These are phyloP conservation scores for Saccopteryx leptura DNA, from an alignment of 2,113 vertebrate species.

Conservation along the genomic window DNA sequence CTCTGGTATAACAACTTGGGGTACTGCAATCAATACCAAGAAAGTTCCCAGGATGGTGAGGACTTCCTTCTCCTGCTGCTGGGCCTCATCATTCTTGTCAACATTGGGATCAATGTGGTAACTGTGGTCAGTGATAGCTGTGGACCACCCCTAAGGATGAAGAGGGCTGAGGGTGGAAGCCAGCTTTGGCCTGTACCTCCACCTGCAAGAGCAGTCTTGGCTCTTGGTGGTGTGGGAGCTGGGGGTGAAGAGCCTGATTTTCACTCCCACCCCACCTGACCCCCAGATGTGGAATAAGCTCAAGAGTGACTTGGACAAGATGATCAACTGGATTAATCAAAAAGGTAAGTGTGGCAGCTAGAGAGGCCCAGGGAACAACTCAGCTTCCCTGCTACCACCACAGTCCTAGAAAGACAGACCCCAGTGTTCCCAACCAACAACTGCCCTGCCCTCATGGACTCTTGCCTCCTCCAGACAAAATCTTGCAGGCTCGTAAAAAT, in stretches of 20 bases:
- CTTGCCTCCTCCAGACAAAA: slow-evolving; percentile 45
- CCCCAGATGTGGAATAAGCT: slow-evolving; percentile 73
- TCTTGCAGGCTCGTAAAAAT: not conserved
- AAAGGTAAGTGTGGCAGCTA: slow-evolving; percentile 74
- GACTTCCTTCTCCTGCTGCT: slow-evolving; percentile 76
- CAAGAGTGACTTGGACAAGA: slow-evolving; percentile 73
- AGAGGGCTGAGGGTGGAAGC: not conserved
- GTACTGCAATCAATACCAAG: slow-evolving; percentile 61
- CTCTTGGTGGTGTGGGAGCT: not conserved
- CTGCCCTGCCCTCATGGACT: not conserved
- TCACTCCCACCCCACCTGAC: not conserved
- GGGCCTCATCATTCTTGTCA: slow-evolving; percentile 75
- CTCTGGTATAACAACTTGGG: slow-evolving; percentile 37
- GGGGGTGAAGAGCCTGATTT: not conserved
- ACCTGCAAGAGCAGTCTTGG: not conserved
- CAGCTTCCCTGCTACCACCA: fast-evolving
- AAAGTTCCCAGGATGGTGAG: slow-evolving; percentile 49
- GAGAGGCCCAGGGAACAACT: not conserved
- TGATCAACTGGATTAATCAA: not conserved
- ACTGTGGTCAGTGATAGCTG: slow-evolving; percentile 71
- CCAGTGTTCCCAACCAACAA: not conserved
- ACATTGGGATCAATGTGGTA: slow-evolving; percentile 73
- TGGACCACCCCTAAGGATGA: not conserved
- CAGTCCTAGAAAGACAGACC: not conserved
- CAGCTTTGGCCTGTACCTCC: not conserved